phyloP scores from a whole-genome alignment of 92 coral and sea anemone species.

The Phenganax stokvisi region DNA sequence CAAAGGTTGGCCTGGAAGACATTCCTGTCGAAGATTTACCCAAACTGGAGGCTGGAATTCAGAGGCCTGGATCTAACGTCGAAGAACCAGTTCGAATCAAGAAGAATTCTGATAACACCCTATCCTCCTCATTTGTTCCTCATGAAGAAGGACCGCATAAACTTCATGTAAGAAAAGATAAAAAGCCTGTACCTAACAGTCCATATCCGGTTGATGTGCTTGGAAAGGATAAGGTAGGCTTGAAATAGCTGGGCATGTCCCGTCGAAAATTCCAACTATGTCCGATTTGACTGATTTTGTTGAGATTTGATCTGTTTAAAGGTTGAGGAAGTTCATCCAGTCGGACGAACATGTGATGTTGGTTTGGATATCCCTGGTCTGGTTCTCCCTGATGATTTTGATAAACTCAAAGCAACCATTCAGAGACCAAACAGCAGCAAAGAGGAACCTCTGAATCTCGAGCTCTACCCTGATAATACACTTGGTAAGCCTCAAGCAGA shows the following conservation, averaged over 20 bases:
- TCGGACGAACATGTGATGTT: constrained; percentile 70
- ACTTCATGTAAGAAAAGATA: constrained; percentile 18
- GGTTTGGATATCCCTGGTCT: constrained; percentile 71
- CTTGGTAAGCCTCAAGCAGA: constrained; percentile 6
- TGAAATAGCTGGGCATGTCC: neutral
- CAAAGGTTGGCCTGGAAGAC: constrained; percentile 52
- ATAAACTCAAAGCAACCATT: constrained; percentile 50
- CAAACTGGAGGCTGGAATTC: constrained; percentile 35
- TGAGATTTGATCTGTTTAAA: no score
- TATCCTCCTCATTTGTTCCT: constrained; percentile 29
- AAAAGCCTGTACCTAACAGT: constrained; percentile 20
- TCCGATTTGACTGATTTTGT: no score
- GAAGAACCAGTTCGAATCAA: constrained; percentile 46
- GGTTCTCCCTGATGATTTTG: constrained; percentile 57
- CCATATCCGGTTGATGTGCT: constrained; percentile 20
- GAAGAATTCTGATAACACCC: constrained; percentile 21
- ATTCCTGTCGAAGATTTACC: constrained; percentile 47
- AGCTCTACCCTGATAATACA: constrained; percentile 43
- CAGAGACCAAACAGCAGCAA: constrained; percentile 44
- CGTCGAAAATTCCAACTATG: neutral
- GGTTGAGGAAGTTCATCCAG: constrained; percentile 32
- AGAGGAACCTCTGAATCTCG: constrained; percentile 49
- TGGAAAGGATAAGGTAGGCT: constrained; percentile 1
- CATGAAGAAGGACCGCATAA: constrained; percentile 21
- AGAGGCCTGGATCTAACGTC: constrained; percentile 41